Evolutionary conservation across 2,888 invertebrate species (phyloP).

Genomic region (Drosophila paracracens): DNA sequence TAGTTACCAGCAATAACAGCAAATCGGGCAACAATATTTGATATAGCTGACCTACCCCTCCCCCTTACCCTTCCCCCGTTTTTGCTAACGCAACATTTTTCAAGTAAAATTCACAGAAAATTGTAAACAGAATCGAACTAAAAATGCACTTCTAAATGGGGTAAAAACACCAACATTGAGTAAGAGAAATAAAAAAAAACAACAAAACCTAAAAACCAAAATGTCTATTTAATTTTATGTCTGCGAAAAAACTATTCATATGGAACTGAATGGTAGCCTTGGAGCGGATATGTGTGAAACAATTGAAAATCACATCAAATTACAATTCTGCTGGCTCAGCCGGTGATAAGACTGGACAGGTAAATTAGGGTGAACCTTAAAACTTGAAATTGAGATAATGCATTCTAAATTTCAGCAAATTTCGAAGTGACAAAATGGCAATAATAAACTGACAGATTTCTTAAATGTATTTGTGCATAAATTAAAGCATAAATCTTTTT

Average conservation of each 20-base stretch:
- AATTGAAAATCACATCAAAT: constrained; percentile 31
- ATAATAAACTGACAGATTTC: too few relatives aligned
- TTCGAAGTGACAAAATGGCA: not conserved
- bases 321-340: constrained; percentile 21
- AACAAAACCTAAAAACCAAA: constrained; percentile 59
- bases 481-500: too few relatives aligned
- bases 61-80: not conserved
- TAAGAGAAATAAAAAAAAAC: constrained; percentile 63
- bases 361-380: constrained; percentile 42
- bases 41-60: constrained; percentile 19
- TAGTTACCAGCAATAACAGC: constrained; percentile 23
- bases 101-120: constrained; percentile 21
- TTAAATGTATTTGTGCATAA: not conserved
- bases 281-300: constrained; percentile 26
- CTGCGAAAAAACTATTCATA: not conserved
- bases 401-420: not conserved
- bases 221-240: constrained; percentile 19
- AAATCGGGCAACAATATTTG: constrained; percentile 45
- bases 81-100: constrained; percentile 33
- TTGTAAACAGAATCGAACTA: constrained; percentile 40
- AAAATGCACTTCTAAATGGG: constrained; percentile 57
- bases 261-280: not conserved
- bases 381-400: not conserved
- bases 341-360: constrained; percentile 22
- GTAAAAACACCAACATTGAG: constrained; percentile 60